These are phyloP conservation scores for Papilio aristodemus DNA, from an alignment of 1,140 invertebrate genomes.

Conservation along the genomic window DNA sequence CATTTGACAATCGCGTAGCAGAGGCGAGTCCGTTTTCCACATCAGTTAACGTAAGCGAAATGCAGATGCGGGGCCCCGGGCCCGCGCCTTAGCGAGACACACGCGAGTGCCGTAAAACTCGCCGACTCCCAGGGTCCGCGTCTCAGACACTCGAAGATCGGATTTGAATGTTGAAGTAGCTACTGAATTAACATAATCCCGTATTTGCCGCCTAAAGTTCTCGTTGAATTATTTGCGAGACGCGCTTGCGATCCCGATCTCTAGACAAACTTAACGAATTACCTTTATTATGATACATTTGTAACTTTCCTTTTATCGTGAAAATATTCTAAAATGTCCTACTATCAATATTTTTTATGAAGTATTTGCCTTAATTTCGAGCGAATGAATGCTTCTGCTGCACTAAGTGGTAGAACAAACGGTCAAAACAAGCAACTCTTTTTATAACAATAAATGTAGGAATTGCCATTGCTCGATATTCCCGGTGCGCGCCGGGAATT, in stretches of 20 bases:
- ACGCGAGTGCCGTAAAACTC: constrained; percentile 46
- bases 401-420: constrained; percentile 15
- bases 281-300: constrained; percentile 31
- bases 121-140: constrained; percentile 44
- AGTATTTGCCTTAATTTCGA: background rate
- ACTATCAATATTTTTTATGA: too few species aligned
- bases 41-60: constrained; percentile 32
- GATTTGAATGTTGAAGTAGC: constrained; percentile 65
- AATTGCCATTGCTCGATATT: constrained; percentile 28
- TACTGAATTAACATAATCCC: constrained; percentile 66
- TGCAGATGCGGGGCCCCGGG: constrained; percentile 32
- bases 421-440: constrained; percentile 13
- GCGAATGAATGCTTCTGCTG: constrained; percentile 3
- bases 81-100: background rate
- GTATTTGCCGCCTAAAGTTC: constrained; percentile 63
- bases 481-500: constrained; percentile 21
- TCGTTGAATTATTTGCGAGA: constrained; percentile 60
- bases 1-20: background rate
- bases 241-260: constrained; percentile 44
- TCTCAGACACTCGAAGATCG: constrained; percentile 55
- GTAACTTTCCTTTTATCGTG: constrained; percentile 25
- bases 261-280: constrained; percentile 32
- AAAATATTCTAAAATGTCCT: too few species aligned
- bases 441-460: constrained; percentile 16
- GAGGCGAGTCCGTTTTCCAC: constrained; percentile 18